These are phyloP conservation scores for Melanostigma gelatinosum DNA, from an alignment of 2,113 vertebrate species.

Conservation along the genomic window DNA sequence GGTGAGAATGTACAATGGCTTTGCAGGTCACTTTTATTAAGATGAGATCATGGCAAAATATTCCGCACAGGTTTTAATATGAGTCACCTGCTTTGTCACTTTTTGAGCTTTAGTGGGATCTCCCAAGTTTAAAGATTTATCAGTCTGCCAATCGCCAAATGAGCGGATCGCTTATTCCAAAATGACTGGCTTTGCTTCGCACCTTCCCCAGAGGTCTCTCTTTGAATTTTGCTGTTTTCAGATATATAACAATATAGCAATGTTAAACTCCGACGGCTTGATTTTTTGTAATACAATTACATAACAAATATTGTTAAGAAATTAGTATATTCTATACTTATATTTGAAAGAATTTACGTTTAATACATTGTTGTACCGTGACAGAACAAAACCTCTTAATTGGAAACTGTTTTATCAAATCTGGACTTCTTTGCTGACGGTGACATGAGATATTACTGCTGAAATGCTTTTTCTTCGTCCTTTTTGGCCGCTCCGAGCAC, in stretches of 20 bases:
- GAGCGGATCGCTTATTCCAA: slow-evolving; percentile 46
- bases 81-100: slow-evolving; percentile 47
- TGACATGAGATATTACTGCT: too few relatives aligned
- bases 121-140: slow-evolving; percentile 38
- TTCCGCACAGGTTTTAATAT: slow-evolving; percentile 51
- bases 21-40: slow-evolving; percentile 62
- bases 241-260: slow-evolving; percentile 14
- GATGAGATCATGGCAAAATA: slow-evolving; percentile 51
- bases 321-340: not conserved
- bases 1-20: slow-evolving; percentile 53
- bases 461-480: too few relatives aligned
- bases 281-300: not conserved
- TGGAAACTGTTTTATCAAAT: not conserved
- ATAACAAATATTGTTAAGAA: not conserved
- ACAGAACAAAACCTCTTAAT: not conserved
- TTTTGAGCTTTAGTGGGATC: slow-evolving; percentile 40
- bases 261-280: slow-evolving; percentile 30
- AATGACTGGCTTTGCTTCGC: slow-evolving; percentile 31
- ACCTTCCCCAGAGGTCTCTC: slow-evolving; percentile 24
- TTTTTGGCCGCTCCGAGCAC: too few relatives aligned
- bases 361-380: not conserved
- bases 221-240: slow-evolving; percentile 21
- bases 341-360: not conserved
- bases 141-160: slow-evolving; percentile 37
- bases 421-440: not conserved